These are phyloP conservation scores for Strigops habroptila DNA, from an alignment of 2,113 vertebrate genomes.

Conservation along the genomic window DNA sequence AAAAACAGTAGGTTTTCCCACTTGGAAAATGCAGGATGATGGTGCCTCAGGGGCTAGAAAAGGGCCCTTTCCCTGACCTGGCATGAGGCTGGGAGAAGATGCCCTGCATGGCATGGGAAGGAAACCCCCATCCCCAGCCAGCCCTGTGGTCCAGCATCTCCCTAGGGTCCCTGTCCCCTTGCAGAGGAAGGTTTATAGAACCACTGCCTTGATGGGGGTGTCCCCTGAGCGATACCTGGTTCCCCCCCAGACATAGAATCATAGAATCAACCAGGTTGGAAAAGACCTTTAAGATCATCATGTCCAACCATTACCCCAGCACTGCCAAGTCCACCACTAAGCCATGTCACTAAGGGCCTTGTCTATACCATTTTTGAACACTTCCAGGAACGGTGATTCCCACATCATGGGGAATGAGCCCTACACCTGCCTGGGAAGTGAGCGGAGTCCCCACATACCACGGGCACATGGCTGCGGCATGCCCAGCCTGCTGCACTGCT, in stretches of 20 bases:
- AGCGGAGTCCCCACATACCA: rapidly evolving
- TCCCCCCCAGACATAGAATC: too few species aligned
- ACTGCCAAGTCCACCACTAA: too few species aligned
- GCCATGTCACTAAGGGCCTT: too few species aligned
- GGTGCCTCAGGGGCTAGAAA: background rate
- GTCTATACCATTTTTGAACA: too few species aligned
- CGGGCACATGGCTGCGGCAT: rapidly evolving
- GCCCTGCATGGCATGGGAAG: rapidly evolving
- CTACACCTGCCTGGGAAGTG: rapidly evolving
- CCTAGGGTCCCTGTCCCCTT: background rate
- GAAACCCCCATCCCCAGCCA: rapidly evolving
- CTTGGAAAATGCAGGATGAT: background rate
- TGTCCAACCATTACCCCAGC: too few species aligned
- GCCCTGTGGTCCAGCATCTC: background rate
- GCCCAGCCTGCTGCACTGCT: too few species aligned
- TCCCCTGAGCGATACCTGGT: too few species aligned
- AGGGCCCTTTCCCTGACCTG: background rate
- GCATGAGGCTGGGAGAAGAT: too few species aligned
- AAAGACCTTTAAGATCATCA: too few species aligned
- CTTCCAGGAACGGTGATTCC: too few species aligned
- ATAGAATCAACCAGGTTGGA: too few species aligned
- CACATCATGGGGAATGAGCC: rapidly evolving
- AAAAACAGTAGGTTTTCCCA: background rate
- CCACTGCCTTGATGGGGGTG: rapidly evolving
- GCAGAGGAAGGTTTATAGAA: too few species aligned